These are phyloP conservation scores for Choloepus hoffmanni DNA, from an alignment of 2,113 vertebrate genomes.

Conservation along the genomic window DNA sequence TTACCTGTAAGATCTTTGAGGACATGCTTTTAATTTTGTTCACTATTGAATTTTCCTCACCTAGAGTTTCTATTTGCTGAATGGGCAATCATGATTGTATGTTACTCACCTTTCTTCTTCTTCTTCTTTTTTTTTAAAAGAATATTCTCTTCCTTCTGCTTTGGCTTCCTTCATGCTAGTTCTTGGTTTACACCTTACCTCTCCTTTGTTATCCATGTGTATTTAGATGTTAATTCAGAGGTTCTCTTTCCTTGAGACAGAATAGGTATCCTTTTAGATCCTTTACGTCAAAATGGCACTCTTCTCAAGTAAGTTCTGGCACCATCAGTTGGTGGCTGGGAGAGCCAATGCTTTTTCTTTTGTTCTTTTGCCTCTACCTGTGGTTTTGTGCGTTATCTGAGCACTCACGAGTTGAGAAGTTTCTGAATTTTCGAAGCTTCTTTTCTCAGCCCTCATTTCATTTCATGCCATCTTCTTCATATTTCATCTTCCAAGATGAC, in stretches of 20 bases:
- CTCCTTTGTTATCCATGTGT: not conserved
- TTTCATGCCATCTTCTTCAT: not conserved
- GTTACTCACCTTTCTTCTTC: too few relatives aligned
- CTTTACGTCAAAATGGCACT: not conserved
- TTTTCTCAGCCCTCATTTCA: not conserved
- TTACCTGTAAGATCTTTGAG: not conserved
- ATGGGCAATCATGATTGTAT: not conserved
- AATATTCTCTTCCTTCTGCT: not conserved
- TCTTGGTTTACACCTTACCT: not conserved
- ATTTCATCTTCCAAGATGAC: not conserved
- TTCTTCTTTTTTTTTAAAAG: not conserved
- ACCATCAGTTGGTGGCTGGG: slow-evolving; percentile 31
- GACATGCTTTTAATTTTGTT: not conserved
- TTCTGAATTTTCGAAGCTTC: slow-evolving; percentile 43
- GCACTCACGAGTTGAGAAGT: not conserved
- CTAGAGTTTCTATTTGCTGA: slow-evolving; percentile 7
- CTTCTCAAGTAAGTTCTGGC: not conserved
- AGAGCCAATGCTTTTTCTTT: not conserved
- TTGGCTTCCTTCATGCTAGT: not conserved
- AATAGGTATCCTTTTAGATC: not conserved
- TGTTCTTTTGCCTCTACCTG: not conserved
- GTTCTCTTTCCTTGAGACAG: not conserved
- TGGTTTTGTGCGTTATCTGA: slow-evolving; percentile 21
- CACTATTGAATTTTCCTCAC: not conserved
- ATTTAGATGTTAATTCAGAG: slow-evolving; percentile 49